phyloP scores from a whole-genome alignment of 2,888 invertebrate genomes.

The Drosophila picticornis region DNA sequence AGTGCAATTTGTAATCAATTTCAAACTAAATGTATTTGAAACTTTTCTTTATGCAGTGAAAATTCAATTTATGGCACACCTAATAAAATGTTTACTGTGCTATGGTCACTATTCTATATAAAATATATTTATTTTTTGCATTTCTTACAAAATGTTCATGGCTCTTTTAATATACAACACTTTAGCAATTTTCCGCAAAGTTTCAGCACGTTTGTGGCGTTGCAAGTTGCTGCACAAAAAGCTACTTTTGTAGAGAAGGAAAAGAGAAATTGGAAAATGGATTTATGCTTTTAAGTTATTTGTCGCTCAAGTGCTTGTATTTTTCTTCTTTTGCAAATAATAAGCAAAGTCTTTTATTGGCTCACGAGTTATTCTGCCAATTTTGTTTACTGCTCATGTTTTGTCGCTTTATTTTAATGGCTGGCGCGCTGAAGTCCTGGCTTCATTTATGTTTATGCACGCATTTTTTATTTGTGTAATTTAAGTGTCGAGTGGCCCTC shows the following conservation, averaged over 20 bases:
- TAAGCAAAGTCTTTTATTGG: constrained; percentile 49
- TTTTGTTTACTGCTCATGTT: constrained; percentile 79
- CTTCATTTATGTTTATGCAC: constrained; percentile 70
- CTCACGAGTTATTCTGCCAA: constrained; percentile 30
- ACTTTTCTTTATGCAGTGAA: not conserved
- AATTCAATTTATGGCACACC: constrained; percentile 2
- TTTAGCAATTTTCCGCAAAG: constrained; percentile 5
- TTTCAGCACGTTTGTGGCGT: constrained; percentile 21
- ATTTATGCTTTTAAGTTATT: constrained; percentile 72
- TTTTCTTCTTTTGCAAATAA: constrained; percentile 36
- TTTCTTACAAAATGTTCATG: not conserved
- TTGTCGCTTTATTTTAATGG: constrained; percentile 80
- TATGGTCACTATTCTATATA: constrained; percentile 3
- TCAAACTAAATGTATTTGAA: not conserved
- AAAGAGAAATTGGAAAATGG: constrained; percentile 55
- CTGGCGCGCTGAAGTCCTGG: constrained; percentile 56
- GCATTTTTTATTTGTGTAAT: constrained; percentile 76
- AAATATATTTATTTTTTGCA: not conserved
- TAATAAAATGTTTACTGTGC: not conserved
- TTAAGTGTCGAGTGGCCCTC: constrained; percentile 68
- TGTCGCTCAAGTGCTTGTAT: constrained; percentile 40
- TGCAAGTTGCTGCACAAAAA: constrained; percentile 18
- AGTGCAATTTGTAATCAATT: not conserved
- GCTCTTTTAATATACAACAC: not conserved
- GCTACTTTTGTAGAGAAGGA: not conserved